Evolutionary conservation across 2,797 vertebrate species (phyloP), one percentile per base, ranked within the genome.

Genomic region (Anomalospiza imberbis): DNA sequence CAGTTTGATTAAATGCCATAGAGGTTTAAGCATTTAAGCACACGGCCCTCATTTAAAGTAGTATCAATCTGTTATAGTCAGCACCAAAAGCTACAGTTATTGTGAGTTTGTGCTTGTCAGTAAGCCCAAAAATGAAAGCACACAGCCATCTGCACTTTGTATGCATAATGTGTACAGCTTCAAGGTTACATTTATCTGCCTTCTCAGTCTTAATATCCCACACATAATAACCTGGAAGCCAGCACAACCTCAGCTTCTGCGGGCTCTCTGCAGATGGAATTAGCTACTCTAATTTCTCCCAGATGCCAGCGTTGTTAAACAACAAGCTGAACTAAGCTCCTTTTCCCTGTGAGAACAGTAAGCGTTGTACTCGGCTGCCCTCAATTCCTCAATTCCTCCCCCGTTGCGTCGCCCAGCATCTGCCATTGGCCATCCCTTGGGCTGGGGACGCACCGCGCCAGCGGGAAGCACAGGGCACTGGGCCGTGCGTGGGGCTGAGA

Each of bases 301-400:
- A 92, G 84, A 40, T 54, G 87, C 84, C 72, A 50, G 79, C 14
- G 53, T 55, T 10, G 68, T 80, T 89, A 83, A 62, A 67, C 14
- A 28, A 53, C 87, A 72, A 84, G 66, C 82, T 75, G 72, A 74
- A 40, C 54, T 96, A 96, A 96, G 89, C 96, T 95, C 24, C 89
- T 96, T 95, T 90, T 51, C 78, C n/a, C 73, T 3, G 13, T 13
- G 79, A 25, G 89, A 67, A 54, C 6, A 2, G 31, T 20, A 10
- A 82, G 61, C 1, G 0, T 34, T 80, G 36, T 34, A n/a, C 57
- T 75, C 13, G 0, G 82, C 48, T 62, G 89, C 22, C 79, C 94
- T 81, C 61, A 91, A 55, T 70, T 68, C 79, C 94, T 81, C 61
- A 91, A 55, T 70, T 68, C 88, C 78, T 71, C 31, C 53, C 14